Base-by-base conservation (phyloP, 1,140 invertebrate genomes). In the Psix sp. region DNA sequence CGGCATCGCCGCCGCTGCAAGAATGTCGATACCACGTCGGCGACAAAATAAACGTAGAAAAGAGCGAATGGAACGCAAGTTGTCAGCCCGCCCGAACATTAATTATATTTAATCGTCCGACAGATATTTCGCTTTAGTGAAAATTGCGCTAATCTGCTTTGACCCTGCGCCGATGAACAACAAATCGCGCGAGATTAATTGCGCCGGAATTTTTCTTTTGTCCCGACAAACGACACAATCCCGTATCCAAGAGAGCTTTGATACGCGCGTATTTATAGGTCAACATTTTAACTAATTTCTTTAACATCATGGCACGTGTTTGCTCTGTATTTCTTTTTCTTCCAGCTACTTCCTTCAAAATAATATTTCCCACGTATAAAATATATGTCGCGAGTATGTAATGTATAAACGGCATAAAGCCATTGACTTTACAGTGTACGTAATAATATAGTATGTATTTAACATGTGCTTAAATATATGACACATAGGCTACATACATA, bases 1-100 rank as follows among this genome's bases (percentile, higher is more conserved):
- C 79, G 76, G 76, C 74, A 73, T 77, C 75, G 68, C 74, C 67
- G n/a, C n/a, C n/a, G n/a, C n/a, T n/a, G n/a, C n/a, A 82, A 77
- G 80, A 82, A 82, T 80, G 79, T 83, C 82, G 81, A 84, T 84
- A 84, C 76, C 77, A 81, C 51, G 63, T 51, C 51, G 49, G 54
- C 70, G 68, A 76, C 70, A 56, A 78, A 74, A 77, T 71, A 77
- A 68, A 74, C 54, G 67, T 54, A 51, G 57, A 57, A 45, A 43
- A 65, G 57, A 65, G 9, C n/a, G 57, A 72, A 72, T 59, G 63
- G 63, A 68, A 73, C 63, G 60, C 68, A 59, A 62, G 57, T 65
- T 68, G 74, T 72, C 65, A 72, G 56, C 45, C 18, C 56, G 16
- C 13, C 29, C 26, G 11, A 67, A 76, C 68, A 73, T 76, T 73